phyloP scores from a whole-genome alignment of 2,888 invertebrate genomes.

The Oasisia sp. region DNA sequence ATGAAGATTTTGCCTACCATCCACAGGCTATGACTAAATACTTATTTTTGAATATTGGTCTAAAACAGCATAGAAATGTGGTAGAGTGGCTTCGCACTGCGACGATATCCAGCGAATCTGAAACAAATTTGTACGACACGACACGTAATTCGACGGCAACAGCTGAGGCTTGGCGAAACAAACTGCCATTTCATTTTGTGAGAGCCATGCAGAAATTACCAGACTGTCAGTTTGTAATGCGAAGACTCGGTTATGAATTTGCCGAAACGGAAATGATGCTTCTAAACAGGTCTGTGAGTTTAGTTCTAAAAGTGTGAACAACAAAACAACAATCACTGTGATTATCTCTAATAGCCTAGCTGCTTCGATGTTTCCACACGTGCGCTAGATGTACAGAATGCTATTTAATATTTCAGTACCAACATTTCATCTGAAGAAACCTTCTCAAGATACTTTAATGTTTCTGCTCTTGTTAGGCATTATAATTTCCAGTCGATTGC shows the following conservation, averaged over 20 bases:
- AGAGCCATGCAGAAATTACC: neutral
- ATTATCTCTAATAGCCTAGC: neutral
- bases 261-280: neutral
- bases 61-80: neutral
- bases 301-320: neutral
- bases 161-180: neutral
- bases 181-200: neutral
- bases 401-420: too few relatives aligned
- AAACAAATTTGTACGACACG: neutral
- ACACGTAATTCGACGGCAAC: neutral
- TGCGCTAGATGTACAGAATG: too few relatives aligned
- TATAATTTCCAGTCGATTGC: too few relatives aligned
- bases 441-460: too few relatives aligned
- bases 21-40: neutral
- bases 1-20: neutral
- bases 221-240: neutral
- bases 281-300: neutral
- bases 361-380: too few relatives aligned
- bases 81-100: neutral
- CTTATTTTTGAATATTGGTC: neutral
- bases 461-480: too few relatives aligned
- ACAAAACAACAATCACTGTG: neutral
- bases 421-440: too few relatives aligned
- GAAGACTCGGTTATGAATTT: neutral
- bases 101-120: neutral